Evolutionary conservation across 2,888 invertebrate genomes (phyloP).

Genomic region (Cheilosia urbana): DNA sequence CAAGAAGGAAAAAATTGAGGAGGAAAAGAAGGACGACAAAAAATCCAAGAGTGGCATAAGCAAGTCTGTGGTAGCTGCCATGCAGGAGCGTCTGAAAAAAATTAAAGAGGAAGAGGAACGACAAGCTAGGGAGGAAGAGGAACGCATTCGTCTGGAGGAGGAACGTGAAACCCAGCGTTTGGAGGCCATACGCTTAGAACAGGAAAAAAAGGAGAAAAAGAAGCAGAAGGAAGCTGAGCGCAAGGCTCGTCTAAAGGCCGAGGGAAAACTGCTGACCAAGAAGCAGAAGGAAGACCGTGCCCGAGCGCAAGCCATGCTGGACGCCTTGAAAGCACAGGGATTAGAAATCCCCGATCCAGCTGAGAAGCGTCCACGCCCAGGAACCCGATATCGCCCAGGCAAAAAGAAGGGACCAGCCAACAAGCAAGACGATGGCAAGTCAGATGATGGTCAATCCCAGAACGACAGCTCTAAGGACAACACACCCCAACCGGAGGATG

Average conservation of each 20-base stretch:
- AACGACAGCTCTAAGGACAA: slow-evolving; percentile 76
- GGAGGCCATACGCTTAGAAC: slow-evolving; percentile 91
- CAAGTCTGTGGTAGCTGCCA: slow-evolving; percentile 93
- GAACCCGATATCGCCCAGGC: slow-evolving; percentile 90
- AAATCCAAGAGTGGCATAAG: slow-evolving; percentile 89
- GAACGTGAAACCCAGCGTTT: slow-evolving; percentile 89
- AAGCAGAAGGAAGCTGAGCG: slow-evolving; percentile 97
- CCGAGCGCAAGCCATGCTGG: slow-evolving; percentile 94
- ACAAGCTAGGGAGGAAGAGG: slow-evolving; percentile 89
- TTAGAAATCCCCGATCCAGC: slow-evolving; percentile 91
- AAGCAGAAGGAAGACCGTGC: slow-evolving; percentile 97
- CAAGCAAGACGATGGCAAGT: slow-evolving; percentile 81
- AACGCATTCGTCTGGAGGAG: slow-evolving; percentile 89
- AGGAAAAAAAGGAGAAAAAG: slow-evolving; percentile 93
- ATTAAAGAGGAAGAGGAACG: slow-evolving; percentile 95
- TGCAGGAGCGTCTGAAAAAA: slow-evolving; percentile 96
- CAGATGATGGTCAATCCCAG: slow-evolving; percentile 76
- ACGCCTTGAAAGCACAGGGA: slow-evolving; percentile 95
- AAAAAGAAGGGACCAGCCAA: slow-evolving; percentile 86
- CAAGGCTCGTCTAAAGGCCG: slow-evolving; percentile 96
- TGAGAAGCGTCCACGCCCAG: slow-evolving; percentile 87
- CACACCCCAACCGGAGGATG: slow-evolving; percentile 77
- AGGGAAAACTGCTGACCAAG: slow-evolving; percentile 96
- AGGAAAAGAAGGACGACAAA: slow-evolving; percentile 85
- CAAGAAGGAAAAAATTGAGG: slow-evolving; percentile 84